A percentile compares a stretch with the other conserved stretches of the same genome.
phyloP scores from a whole-genome alignment of 2,888 invertebrate genomes.

The Silvanus unidentatus region DNA sequence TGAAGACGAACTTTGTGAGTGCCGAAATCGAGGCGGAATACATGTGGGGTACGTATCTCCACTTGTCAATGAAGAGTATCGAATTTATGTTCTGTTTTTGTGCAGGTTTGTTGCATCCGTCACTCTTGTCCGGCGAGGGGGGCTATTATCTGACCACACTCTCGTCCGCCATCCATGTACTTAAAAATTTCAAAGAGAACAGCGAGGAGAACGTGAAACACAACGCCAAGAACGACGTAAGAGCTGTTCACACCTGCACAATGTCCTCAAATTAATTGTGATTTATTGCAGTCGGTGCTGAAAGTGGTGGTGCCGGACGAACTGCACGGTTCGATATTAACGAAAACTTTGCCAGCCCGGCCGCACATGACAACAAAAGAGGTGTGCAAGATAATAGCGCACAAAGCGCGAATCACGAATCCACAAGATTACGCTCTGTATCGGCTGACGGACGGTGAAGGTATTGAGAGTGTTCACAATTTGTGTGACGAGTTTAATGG shows the following conservation, averaged over 20 bases:
- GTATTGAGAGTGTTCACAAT: too few relatives aligned
- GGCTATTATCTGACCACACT: conserved; percentile 92
- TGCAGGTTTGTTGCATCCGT: conserved; percentile 73
- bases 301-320: conserved; percentile 93
- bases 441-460: conserved; percentile 83
- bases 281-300: conserved; percentile 58
- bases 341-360: conserved; percentile 86
- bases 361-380: conserved; percentile 91
- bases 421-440: conserved; percentile 94
- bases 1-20: conserved; percentile 81
- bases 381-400: conserved; percentile 90
- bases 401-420: conserved; percentile 91
- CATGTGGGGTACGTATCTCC: conserved; percentile 69
- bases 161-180: conserved; percentile 85
- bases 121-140: conserved; percentile 84
- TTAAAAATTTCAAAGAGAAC: conserved; percentile 59
- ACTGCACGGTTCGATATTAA: conserved; percentile 83
- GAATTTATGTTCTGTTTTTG: conserved; percentile 2
- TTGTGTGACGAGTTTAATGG: conserved; percentile 8
- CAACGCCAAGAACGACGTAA: conserved; percentile 44
- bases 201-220: conserved; percentile 39
- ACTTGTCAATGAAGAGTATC: neutral
- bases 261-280: neutral
- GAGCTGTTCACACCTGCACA: conserved; percentile 15
- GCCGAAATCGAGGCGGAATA: conserved; percentile 94